Conservation (phyloP, 2,797 vertebrate genomes). For the Macropodus opercularis region DNA sequence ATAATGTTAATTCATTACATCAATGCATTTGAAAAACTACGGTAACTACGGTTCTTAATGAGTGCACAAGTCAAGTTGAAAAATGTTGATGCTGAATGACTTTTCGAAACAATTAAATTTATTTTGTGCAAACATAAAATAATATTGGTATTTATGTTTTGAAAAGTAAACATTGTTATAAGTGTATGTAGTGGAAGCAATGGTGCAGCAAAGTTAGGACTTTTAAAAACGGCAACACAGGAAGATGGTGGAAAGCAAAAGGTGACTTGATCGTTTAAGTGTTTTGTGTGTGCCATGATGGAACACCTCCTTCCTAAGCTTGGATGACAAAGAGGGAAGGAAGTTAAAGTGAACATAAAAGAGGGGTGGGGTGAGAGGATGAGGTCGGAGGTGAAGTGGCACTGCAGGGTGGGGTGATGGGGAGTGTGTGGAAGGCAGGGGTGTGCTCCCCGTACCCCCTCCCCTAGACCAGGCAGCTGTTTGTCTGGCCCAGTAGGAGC, state of each 20-base stretch:
- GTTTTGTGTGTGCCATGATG: constrained; percentile 61
- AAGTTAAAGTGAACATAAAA: constrained; percentile 80
- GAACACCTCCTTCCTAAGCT: constrained; percentile 67
- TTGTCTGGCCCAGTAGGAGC: constrained; percentile 80
- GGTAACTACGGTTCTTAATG: neutral
- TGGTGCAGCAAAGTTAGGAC: constrained; percentile 1
- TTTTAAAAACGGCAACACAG: constrained; percentile 15
- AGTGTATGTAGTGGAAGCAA: neutral
- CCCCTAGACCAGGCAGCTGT: constrained; percentile 74
- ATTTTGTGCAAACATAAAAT: neutral
- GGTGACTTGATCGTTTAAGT: constrained; percentile 35
- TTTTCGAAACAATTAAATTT: neutral
- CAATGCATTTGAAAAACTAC: neutral
- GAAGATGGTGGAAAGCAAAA: constrained; percentile 12
- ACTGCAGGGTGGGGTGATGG: constrained; percentile 68
- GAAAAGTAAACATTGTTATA: neutral
- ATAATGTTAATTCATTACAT: neutral
- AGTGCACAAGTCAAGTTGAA: neutral
- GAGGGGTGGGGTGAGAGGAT: constrained; percentile 75
- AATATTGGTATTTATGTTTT: neutral
- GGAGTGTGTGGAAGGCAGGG: constrained; percentile 75
- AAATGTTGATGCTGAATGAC: neutral
- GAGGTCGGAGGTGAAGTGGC: constrained; percentile 83
- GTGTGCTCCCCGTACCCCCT: constrained; percentile 51
- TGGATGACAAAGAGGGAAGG: constrained; percentile 72